Evolutionary conservation across 2,888 invertebrate species (phyloP).

Genomic region (Glyphotaelius pellucidus): DNA sequence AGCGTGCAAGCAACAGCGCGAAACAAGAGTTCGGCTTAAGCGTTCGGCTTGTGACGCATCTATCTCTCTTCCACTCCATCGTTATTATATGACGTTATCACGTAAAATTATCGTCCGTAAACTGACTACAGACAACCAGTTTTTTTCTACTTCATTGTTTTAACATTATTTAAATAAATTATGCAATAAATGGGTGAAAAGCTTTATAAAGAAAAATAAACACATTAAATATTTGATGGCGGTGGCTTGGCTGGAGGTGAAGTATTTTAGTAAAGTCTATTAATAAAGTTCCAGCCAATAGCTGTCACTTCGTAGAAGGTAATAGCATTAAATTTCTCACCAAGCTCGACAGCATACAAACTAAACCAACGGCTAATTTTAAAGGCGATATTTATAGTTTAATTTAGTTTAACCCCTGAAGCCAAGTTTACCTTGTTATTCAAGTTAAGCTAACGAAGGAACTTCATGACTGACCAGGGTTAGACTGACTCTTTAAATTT

Average conservation of each 20-base stretch:
- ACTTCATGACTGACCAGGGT: neutral
- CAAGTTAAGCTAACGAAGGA: neutral
- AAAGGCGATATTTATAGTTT: neutral
- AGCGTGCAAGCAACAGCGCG: too few species aligned
- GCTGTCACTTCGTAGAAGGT: neutral
- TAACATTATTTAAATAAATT: too few species aligned
- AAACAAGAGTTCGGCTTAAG: too few species aligned
- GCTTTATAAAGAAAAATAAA: too few species aligned
- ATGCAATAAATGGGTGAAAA: too few species aligned
- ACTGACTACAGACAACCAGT: too few species aligned
- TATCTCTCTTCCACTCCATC: too few species aligned
- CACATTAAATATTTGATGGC: neutral
- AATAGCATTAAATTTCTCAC: neutral
- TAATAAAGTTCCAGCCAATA: neutral
- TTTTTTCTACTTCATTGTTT: neutral
- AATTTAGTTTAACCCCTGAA: neutral
- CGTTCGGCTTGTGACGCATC: too few species aligned
- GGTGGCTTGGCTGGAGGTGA: too few species aligned
- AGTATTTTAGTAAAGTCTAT: neutral
- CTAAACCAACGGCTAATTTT: neutral
- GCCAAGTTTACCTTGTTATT: neutral
- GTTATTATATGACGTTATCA: too few species aligned
- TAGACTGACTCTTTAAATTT: neutral
- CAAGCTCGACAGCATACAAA: neutral
- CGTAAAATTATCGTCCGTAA: too few species aligned